Percentiles rank a stretch among this genome's conserved stretches.
These are phyloP conservation scores for Phorcus lineatus DNA, from an alignment of 2,888 invertebrate genomes.

Conservation along the genomic window DNA sequence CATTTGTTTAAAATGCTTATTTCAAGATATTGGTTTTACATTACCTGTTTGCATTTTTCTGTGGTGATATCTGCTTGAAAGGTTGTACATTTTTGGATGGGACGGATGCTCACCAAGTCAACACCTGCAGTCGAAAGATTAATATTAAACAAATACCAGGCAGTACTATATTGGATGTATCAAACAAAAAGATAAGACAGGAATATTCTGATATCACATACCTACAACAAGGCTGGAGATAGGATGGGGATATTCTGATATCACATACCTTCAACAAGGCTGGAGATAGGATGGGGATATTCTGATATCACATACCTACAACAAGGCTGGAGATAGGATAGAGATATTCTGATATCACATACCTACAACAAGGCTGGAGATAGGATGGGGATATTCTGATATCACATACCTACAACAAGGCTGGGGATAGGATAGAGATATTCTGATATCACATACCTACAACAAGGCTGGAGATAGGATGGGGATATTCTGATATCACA, in stretches of 20 bases:
- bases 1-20: neutral
- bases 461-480: constrained; percentile 95
- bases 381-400: no score
- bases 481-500: no score
- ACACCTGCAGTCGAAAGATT: constrained; percentile 80
- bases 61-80: constrained; percentile 97
- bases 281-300: constrained; percentile 85
- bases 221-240: constrained; percentile 94
- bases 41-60: constrained; percentile 85
- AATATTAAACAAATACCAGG: constrained; percentile 56
- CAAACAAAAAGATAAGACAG: constrained; percentile 77
- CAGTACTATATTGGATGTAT: neutral
- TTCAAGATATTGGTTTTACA: neutral
- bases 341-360: constrained; percentile 34
- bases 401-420: constrained; percentile 85
- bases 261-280: constrained; percentile 86
- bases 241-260: constrained; percentile 77
- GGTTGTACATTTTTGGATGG: constrained; percentile 92
- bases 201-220: constrained; percentile 52
- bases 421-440: constrained; percentile 97
- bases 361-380: constrained; percentile 93
- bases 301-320: constrained; percentile 79
- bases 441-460: constrained; percentile 82
- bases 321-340: constrained; percentile 94
- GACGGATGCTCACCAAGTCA: constrained; percentile 94